Percentiles rank a stretch among this genome's conserved stretches.
Conservation (phyloP, 2,797 vertebrate genomes). For the Cossypha caffra region DNA sequence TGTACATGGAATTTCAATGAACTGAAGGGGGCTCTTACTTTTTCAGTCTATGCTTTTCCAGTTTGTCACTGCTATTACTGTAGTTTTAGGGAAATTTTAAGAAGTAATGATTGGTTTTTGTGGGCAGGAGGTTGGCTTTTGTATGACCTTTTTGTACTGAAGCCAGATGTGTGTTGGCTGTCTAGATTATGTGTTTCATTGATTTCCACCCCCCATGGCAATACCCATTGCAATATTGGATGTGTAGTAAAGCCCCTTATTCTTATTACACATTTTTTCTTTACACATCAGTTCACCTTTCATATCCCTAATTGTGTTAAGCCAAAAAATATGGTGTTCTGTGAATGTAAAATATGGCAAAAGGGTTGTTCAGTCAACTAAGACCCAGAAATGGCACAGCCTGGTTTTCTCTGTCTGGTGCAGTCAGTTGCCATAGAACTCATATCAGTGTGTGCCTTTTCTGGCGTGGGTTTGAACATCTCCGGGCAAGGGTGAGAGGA, state of each 20-base stretch:
- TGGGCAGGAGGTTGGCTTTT: neutral
- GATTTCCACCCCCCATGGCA: neutral
- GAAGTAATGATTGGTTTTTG: neutral
- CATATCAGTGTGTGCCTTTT: neutral
- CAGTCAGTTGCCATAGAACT: neutral
- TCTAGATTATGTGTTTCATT: neutral
- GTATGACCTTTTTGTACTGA: neutral
- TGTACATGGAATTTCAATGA: neutral
- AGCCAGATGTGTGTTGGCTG: neutral
- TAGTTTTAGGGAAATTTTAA: neutral
- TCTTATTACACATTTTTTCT: neutral
- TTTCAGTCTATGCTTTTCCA: neutral
- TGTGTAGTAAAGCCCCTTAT: neutral
- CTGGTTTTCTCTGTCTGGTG: neutral
- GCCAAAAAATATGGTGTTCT: neutral
- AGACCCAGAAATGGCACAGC: neutral
- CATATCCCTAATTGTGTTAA: neutral
- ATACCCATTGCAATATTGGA: neutral
- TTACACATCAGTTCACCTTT: conserved; percentile 21
- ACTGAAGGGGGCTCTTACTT: neutral
- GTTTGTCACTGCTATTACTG: neutral
- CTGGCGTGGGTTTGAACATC: neutral
- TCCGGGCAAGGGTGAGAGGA: neutral
- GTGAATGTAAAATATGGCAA: neutral
- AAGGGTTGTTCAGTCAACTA: neutral